These are phyloP conservation scores for Dolichoris vasculosae DNA, from an alignment of 1,140 invertebrate species.

Conservation along the genomic window DNA sequence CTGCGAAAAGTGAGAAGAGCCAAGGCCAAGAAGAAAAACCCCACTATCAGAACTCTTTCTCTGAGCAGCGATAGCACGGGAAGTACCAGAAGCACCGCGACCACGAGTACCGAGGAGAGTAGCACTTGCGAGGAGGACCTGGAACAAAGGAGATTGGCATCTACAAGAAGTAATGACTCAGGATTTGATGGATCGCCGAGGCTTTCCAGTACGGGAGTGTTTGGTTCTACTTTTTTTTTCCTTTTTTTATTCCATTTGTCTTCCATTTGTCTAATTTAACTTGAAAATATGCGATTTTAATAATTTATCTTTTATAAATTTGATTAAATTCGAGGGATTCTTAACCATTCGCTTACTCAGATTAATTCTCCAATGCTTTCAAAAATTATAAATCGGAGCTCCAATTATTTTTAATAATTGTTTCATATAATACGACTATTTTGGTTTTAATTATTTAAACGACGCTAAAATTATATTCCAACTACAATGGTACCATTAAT, in stretches of 20 bases:
- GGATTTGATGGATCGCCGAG: constrained; percentile 73
- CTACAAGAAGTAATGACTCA: constrained; percentile 72
- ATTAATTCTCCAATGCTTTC: too few species aligned
- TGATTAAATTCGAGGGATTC: too few species aligned
- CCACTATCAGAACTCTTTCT: constrained; percentile 64
- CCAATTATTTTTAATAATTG: too few species aligned
- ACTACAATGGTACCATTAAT: too few species aligned
- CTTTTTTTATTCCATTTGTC: background rate
- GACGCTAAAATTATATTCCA: too few species aligned
- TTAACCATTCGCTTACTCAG: too few species aligned
- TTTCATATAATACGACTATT: too few species aligned
- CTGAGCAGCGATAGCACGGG: constrained; percentile 71
- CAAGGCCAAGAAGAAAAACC: constrained; percentile 69
- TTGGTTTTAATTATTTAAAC: too few species aligned
- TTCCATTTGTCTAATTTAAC: background rate
- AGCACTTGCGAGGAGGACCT: constrained; percentile 68
- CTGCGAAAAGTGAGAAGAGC: constrained; percentile 68
- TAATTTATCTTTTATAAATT: too few species aligned
- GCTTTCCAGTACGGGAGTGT: constrained; percentile 66
- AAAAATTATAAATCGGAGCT: too few species aligned
- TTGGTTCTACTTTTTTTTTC: constrained; percentile 37
- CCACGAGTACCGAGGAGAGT: constrained; percentile 63
- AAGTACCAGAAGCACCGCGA: constrained; percentile 67
- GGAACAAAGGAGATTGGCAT: constrained; percentile 68
- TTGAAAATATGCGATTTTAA: background rate